These are phyloP conservation scores for Nomada goodeniana DNA, from an alignment of 2,888 invertebrate species.

Conservation along the genomic window DNA sequence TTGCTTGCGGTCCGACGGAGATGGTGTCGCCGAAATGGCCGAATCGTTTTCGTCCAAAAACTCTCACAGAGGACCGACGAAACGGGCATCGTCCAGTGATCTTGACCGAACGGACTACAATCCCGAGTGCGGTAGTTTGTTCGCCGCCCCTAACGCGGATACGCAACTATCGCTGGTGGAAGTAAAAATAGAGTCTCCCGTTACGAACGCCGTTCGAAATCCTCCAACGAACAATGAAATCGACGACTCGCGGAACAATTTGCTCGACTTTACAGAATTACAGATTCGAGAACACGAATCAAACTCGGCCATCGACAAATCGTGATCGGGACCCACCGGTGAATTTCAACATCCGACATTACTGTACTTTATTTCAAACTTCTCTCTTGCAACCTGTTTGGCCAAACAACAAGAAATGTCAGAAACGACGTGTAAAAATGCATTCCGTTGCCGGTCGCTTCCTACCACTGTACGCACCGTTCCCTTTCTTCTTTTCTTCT, in stretches of 20 bases:
- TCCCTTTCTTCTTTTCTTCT: too few species aligned
- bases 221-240: neutral
- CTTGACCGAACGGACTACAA: neutral
- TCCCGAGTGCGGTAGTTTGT: neutral
- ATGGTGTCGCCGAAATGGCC: too few species aligned
- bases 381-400: too few species aligned
- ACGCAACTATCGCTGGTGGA: constrained; percentile 65
- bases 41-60: neutral
- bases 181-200: constrained; percentile 72
- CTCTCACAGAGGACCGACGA: too few species aligned
- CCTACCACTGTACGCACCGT: too few species aligned
- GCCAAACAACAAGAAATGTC: too few species aligned
- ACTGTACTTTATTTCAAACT: too few species aligned
- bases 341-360: too few species aligned
- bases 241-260: neutral
- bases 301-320: neutral
- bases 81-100: neutral
- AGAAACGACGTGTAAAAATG: too few species aligned
- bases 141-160: neutral
- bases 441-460: too few species aligned
- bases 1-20: neutral
- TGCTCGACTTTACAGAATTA: neutral
- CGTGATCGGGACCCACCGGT: neutral
- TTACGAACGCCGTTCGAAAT: neutral
- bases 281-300: neutral